phyloP scores from a whole-genome alignment of 2,797 vertebrate genomes.

The Galaxias olidus region DNA sequence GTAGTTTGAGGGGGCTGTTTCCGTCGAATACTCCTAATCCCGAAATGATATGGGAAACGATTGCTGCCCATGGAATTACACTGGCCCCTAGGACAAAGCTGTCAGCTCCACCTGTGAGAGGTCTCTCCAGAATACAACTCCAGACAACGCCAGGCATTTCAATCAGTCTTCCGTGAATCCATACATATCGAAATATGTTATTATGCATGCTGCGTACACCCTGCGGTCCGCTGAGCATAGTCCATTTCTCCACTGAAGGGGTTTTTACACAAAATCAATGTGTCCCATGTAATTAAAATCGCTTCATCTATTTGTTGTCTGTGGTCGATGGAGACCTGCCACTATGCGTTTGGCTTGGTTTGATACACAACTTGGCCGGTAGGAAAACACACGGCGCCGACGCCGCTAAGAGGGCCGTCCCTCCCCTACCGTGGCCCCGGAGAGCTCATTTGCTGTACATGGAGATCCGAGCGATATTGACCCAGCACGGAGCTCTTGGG shows the following conservation, averaged over 20 bases:
- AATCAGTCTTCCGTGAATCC: conserved; percentile 41
- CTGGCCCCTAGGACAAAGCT: conserved; percentile 34
- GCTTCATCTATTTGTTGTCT: conserved; percentile 37
- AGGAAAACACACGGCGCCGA: conserved; percentile 3
- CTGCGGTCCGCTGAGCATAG: conserved; percentile 36
- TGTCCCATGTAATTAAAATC: conserved; percentile 54
- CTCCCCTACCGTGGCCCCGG: conserved; percentile 15
- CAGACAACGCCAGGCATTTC: conserved; percentile 41
- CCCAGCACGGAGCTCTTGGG: conserved; percentile 31
- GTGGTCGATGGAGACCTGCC: conserved; percentile 41
- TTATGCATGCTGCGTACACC: conserved; percentile 35
- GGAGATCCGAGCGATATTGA: conserved; percentile 26
- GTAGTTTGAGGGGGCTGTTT: conserved; percentile 33
- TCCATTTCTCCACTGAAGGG: conserved; percentile 29
- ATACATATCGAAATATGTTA: conserved; percentile 34
- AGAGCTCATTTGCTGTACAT: conserved; percentile 20
- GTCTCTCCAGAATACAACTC: conserved; percentile 23
- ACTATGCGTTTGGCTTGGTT: conserved; percentile 26
- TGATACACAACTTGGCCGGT: conserved; percentile 4
- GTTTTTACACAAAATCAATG: conserved; percentile 62
- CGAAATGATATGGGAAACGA: conserved; percentile 49
- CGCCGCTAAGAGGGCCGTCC: conserved; percentile 8
- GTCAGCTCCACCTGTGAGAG: conserved; percentile 40
- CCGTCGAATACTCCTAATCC: conserved; percentile 43
- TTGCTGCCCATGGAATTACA: conserved; percentile 55